These are phyloP conservation scores for Anastrepha ludens DNA, from an alignment of 1,140 invertebrate species.

Conservation along the genomic window DNA sequence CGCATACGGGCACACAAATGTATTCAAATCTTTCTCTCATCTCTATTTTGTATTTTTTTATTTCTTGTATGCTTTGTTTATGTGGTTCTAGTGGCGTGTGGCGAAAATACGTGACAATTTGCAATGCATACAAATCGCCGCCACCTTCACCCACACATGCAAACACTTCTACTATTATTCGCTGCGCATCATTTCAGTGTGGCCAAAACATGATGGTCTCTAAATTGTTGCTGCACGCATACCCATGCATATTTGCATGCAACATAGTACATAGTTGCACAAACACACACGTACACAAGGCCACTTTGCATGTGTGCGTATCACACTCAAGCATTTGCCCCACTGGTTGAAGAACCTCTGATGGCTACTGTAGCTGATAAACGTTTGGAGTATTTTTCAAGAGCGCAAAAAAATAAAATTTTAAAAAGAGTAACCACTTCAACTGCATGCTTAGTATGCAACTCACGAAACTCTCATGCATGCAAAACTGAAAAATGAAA, in stretches of 20 bases:
- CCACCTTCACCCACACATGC: not conserved
- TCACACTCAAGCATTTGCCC: not conserved
- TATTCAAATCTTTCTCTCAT: not conserved
- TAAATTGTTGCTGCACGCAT: not conserved
- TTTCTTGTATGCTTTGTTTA: not conserved
- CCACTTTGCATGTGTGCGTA: not conserved
- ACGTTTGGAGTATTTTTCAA: not conserved
- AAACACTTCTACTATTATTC: not conserved
- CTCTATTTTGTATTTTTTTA: not conserved
- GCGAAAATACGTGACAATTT: slow-evolving; percentile 31
- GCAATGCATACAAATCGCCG: slow-evolving; percentile 16
- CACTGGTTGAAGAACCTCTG: not conserved
- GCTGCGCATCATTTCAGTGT: not conserved
- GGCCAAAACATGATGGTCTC: not conserved
- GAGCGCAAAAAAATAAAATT: not conserved
- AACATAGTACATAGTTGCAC: not conserved
- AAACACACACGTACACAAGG: not conserved
- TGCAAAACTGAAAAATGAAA: not conserved
- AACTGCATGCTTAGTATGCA: not conserved
- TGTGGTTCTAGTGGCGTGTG: not conserved
- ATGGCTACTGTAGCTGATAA: not conserved
- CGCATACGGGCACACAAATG: not conserved
- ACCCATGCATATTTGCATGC: not conserved
- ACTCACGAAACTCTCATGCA: not conserved
- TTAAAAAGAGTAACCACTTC: not conserved